Base-by-base conservation (phyloP, 2,797 vertebrate genomes). In the Peromyscus aztecus region DNA sequence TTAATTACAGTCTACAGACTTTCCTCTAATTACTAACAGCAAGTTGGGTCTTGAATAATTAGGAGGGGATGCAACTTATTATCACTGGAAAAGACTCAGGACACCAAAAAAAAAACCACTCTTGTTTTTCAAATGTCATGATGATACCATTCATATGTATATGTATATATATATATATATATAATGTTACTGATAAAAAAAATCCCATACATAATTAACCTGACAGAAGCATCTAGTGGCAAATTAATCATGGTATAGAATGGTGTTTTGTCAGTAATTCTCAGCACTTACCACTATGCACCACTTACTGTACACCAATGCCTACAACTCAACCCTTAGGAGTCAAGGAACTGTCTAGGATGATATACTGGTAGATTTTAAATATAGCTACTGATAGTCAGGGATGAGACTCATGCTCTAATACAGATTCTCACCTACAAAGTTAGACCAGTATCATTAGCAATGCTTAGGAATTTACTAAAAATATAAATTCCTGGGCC, bases 1-100 rank as follows among this genome's bases (percentile, higher is more conserved):
- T 81, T 97, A 97, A 97, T 97, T 97, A 92, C 29, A 90, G 96
- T 73, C 86, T 96, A 77, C 34, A 94, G 67, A 94, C 82, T 94
- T 84, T 93, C 75, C 91, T 85, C 83, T 96, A 96, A 94, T 69
- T 97, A 84, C 91, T 87, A 96, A 77, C 37, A 94, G 75, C 91
- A 91, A 89, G 89, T 84, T 31, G 1, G 87, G 31, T 96, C 52
- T 57, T 87, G 73, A 98, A 95, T 96, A 96, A 96, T 95, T 93
- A 97, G 81, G 59, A 90, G 59, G 71, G 31, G 37, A 76, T 91
- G 37, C 5, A 61, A 78, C 55, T 93, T 94, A 89, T 40, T 57
- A 71, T 67, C 49, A 1, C 9, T 94, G 67, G 46, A 93, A 95
- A 29, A 89, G n/a, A 43, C 43, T 90, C 24, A 61, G 78, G 94